Conservation (phyloP, 1,140 invertebrate species). For the Trichonephila inaurata region DNA sequence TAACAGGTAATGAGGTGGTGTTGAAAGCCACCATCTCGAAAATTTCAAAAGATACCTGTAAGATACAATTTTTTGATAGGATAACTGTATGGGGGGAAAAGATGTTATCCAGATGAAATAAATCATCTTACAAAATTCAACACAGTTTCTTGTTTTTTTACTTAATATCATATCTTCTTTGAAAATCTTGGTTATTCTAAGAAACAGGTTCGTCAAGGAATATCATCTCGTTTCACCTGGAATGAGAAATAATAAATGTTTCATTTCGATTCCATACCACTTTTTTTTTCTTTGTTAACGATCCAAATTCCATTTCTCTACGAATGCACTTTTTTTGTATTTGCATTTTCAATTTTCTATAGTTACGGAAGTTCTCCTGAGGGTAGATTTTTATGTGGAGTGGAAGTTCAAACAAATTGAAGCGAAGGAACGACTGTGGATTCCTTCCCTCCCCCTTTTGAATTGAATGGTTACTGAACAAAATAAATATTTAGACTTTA, state of each 20-base stretch:
- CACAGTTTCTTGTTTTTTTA: neutral
- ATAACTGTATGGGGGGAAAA: neutral
- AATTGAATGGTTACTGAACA: neutral
- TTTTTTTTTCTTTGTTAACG: neutral
- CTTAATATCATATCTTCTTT: neutral
- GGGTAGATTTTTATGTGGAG: slow-evolving; percentile 12
- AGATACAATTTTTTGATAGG: neutral
- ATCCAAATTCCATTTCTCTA: slow-evolving; percentile 36
- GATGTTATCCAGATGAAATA: neutral
- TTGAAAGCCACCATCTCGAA: neutral
- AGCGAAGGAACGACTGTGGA: neutral
- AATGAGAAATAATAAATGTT: slow-evolving; percentile 39
- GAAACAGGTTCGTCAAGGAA: neutral
- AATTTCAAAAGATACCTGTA: neutral
- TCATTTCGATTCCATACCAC: slow-evolving; percentile 31
- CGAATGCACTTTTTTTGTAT: slow-evolving; percentile 24
- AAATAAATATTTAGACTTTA: slow-evolving; percentile 56
- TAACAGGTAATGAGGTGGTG: neutral
- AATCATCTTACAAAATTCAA: neutral
- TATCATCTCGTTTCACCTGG: neutral
- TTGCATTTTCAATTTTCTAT: slow-evolving; percentile 39
- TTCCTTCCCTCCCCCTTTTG: too few species aligned
- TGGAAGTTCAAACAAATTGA: slow-evolving; percentile 39
- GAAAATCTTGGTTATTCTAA: neutral
- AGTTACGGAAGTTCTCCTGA: neutral